These are phyloP conservation scores for Dermochelys coriacea DNA, from an alignment of 2,797 vertebrate species.

Conservation along the genomic window DNA sequence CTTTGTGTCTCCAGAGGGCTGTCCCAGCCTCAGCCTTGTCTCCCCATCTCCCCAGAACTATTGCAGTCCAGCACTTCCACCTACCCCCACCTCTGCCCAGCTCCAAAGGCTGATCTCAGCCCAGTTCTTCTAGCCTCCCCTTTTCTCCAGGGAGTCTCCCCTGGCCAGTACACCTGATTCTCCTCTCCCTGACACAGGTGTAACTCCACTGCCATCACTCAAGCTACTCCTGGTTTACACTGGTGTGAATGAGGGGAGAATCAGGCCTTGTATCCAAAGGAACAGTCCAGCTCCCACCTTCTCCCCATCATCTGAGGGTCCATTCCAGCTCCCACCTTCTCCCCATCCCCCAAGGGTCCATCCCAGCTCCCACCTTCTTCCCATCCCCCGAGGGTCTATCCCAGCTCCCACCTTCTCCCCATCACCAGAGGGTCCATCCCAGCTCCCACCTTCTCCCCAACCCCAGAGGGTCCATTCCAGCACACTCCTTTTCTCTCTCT, in stretches of 20 bases:
- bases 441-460: neutral
- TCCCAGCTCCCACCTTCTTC: no score
- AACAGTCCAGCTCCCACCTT: no score
- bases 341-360: no score
- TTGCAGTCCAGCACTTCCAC: neutral
- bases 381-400: no score
- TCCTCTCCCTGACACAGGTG: neutral
- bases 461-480: no score
- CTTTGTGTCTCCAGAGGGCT: neutral
- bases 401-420: neutral
- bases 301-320: accelerated
- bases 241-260: neutral
- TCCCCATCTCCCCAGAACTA: neutral
- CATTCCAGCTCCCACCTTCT: no score
- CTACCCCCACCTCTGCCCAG: no score
- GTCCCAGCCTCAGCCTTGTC: neutral
- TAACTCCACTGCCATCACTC: neutral
- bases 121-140: no score
- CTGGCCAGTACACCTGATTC: no score
- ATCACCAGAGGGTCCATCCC: accelerated
- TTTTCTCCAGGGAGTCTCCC: no score
- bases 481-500: no score
- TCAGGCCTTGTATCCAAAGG: neutral
- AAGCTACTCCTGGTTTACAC: neutral
- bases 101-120: no score